A percentile compares a stretch with the other conserved stretches of the same genome.
phyloP scores from a whole-genome alignment of 2,113 vertebrate species.

The Ceyx melanurus region DNA sequence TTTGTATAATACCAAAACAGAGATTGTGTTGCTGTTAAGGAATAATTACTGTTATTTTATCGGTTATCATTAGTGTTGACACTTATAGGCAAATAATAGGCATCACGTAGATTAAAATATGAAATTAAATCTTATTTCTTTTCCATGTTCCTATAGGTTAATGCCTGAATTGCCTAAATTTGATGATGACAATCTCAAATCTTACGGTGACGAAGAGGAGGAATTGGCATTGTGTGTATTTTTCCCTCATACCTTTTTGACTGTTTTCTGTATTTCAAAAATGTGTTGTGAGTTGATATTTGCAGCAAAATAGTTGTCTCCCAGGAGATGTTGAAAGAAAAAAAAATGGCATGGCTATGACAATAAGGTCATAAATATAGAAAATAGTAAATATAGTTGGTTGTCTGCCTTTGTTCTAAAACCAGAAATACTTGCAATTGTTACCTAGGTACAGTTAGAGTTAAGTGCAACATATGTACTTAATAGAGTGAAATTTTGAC shows the following conservation, averaged over 20 bases:
- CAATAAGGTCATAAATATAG: not conserved
- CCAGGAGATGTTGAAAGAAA: not conserved
- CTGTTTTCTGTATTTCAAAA: not conserved
- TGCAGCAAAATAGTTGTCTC: not conserved
- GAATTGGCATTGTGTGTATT: constrained; percentile 88
- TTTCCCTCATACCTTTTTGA: not conserved
- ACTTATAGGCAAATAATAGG: not conserved
- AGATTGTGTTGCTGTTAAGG: not conserved
- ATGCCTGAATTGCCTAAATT: constrained; percentile 92
- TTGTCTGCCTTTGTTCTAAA: not conserved
- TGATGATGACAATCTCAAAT: constrained; percentile 87
- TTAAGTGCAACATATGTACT: not conserved
- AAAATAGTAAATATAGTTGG: not conserved
- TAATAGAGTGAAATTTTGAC: not conserved
- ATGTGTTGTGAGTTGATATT: not conserved
- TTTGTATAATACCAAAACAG: not conserved
- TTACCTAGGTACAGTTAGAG: not conserved
- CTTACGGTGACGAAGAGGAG: constrained; percentile 87
- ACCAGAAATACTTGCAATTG: not conserved
- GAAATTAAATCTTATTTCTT: not conserved
- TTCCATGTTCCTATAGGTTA: constrained; percentile 72
- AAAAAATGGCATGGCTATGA: not conserved
- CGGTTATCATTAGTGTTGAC: not conserved
- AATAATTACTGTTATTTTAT: not conserved
- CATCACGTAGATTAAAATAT: not conserved